A percentile compares a stretch with the other conserved stretches of the same genome.
phyloP scores from a whole-genome alignment of 2,113 vertebrate species.

The Corythornis vintsioides region DNA sequence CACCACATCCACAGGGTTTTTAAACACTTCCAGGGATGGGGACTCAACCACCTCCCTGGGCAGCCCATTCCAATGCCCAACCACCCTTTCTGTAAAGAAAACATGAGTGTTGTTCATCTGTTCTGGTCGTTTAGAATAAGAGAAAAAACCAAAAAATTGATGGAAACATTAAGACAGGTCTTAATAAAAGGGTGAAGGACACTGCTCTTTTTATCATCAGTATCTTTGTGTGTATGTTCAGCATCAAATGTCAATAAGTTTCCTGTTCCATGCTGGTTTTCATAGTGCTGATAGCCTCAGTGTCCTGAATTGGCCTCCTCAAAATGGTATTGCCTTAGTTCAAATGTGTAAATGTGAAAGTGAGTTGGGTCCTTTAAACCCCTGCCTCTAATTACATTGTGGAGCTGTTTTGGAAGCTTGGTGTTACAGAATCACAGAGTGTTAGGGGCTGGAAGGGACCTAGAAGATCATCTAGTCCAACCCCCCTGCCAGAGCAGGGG shows the following conservation, averaged over 20 bases:
- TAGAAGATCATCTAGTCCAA: too few species aligned
- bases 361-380: not conserved
- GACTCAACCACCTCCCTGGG: too few species aligned
- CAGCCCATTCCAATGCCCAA: too few species aligned
- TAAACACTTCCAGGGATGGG: too few species aligned
- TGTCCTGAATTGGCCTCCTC: not conserved
- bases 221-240: not conserved
- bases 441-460: too few species aligned
- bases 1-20: too few species aligned
- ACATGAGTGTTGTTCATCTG: not conserved
- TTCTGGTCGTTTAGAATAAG: not conserved
- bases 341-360: not conserved
- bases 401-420: not conserved
- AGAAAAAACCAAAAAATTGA: not conserved
- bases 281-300: not conserved
- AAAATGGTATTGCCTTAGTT: not conserved
- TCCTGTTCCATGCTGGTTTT: not conserved
- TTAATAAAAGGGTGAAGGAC: not conserved
- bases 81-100: too few species aligned
- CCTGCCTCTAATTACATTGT: not conserved
- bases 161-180: not conserved
- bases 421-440: too few species aligned
- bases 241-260: not conserved
- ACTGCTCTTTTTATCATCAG: not conserved
- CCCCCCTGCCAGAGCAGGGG: too few species aligned